Evolutionary conservation across 2,888 invertebrate genomes (phyloP).

Genomic region (Ethmia dodecea): DNA sequence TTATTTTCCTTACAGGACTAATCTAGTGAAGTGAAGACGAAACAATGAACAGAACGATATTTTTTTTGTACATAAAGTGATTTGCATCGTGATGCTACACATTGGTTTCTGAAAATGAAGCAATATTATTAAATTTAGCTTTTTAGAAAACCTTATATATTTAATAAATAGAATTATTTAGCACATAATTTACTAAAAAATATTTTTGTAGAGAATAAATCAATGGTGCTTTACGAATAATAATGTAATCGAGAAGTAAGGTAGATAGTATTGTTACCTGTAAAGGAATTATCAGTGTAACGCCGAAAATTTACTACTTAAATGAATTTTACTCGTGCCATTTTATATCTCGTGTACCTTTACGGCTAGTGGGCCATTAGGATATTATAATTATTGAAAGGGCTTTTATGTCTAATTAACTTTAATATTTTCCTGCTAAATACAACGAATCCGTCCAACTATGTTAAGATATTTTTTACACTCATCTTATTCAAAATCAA

Average conservation of each 20-base stretch:
- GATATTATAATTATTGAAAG: conserved; percentile 20
- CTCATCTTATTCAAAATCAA: neutral
- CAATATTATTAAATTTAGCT: too few relatives aligned
- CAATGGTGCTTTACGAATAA: conserved; percentile 4
- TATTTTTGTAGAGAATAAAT: too few relatives aligned
- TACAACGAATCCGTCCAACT: conserved; percentile 64
- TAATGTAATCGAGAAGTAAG: neutral
- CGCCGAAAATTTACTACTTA: conserved; percentile 22
- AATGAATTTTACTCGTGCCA: conserved; percentile 57
- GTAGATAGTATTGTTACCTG: conserved; percentile 33
- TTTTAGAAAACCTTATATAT: too few relatives aligned
- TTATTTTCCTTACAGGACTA: too few relatives aligned
- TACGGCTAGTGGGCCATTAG: conserved; percentile 29
- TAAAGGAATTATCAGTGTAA: conserved; percentile 21
- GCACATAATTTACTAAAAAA: too few relatives aligned
- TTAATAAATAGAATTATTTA: too few relatives aligned
- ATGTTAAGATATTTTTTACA: neutral
- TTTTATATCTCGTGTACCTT: conserved; percentile 47
- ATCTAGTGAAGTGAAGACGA: too few relatives aligned
- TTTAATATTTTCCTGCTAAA: conserved; percentile 24
- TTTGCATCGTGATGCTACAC: too few relatives aligned
- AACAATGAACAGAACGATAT: too few relatives aligned
- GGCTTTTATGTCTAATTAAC: conserved; percentile 5
- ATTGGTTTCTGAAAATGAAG: too few relatives aligned
- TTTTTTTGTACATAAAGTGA: too few relatives aligned